phyloP scores from a whole-genome alignment of 1,140 invertebrate genomes.

The Delia radicum region DNA sequence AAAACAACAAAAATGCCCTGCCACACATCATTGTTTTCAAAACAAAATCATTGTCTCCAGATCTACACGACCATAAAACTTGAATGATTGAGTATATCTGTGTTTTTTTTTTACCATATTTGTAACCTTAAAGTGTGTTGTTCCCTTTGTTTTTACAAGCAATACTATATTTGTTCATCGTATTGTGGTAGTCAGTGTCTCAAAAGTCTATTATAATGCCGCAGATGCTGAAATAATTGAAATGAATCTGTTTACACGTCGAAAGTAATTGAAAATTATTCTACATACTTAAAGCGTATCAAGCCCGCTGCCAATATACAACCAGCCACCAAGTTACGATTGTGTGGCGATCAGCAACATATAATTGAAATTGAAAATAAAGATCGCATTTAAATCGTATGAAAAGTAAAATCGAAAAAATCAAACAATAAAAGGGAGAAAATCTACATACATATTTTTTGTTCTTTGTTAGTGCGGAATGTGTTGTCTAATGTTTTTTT shows the following conservation, averaged over 20 bases:
- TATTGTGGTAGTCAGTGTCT: not conserved
- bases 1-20: no score
- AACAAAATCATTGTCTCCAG: no score
- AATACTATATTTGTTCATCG: not conserved
- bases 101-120: no score
- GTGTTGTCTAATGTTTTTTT: not conserved
- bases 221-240: constrained; percentile 53
- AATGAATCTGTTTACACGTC: constrained; percentile 55
- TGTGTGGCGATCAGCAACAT: constrained; percentile 35
- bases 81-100: no score
- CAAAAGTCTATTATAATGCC: not conserved
- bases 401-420: not conserved
- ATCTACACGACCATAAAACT: no score
- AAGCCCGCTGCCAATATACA: not conserved
- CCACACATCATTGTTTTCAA: no score
- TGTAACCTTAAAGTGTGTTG: no score
- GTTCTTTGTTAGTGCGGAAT: not conserved
- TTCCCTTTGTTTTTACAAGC: not conserved
- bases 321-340: not conserved
- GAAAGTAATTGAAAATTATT: constrained; percentile 51
- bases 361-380: constrained; percentile 48
- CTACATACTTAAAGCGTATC: constrained; percentile 1
- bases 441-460: not conserved
- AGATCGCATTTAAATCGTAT: not conserved
- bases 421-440: not conserved